Evolutionary conservation across 2,113 vertebrate genomes (phyloP), one percentile per base, ranked within the genome.

Genomic region (Thymallus thymallus): DNA sequence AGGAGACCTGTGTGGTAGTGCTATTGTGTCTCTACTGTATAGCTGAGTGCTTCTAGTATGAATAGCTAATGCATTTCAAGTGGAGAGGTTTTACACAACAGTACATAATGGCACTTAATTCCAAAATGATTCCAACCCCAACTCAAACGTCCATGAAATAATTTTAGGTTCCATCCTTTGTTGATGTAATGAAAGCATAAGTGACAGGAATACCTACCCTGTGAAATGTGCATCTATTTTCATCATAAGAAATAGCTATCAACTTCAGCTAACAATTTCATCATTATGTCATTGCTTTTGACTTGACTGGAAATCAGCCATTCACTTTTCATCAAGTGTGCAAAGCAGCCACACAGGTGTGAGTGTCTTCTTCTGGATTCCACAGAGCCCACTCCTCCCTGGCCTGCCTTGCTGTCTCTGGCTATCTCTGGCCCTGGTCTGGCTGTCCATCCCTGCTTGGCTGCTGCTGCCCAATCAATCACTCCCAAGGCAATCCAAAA

Each of bases 381-480:
- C n/a, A 16, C 35, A 13, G 6, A 22, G 56, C n/a, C n/a, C n/a
- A 60, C 6, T 60, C 56, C 56, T 60, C n/a, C 56, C 55, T 35
- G n/a, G 30, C 65, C 6, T 6, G 9, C 65, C 65, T 41, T 16
- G 4, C 30, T 41, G 35, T 46, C 41, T 60, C 51, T 74, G 73
- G 73, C 7, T 66, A 9, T 41, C n/a, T 7, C 58, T 51, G 35
- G 41, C 70, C 61, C 32, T n/a, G 30, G 24, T 68, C 69, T 68
- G 62, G 41, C 72, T 63, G 41, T 29, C 72, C 68, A 55, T 76
- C 66, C 72, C 65, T 78, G 72, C 71, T 24, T 77, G 74, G 76
- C 58, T 23, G 69, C 32, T 66, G 72, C 71, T 48, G 66, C 66
- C 35, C 82, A 77, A 84, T 84, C 75, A 71, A 84, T 85, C 75